A percentile compares a stretch with the other conserved stretches of the same genome.
These are phyloP conservation scores for Pogonophryne albipinna DNA, from an alignment of 2,797 vertebrate species.

Conservation along the genomic window DNA sequence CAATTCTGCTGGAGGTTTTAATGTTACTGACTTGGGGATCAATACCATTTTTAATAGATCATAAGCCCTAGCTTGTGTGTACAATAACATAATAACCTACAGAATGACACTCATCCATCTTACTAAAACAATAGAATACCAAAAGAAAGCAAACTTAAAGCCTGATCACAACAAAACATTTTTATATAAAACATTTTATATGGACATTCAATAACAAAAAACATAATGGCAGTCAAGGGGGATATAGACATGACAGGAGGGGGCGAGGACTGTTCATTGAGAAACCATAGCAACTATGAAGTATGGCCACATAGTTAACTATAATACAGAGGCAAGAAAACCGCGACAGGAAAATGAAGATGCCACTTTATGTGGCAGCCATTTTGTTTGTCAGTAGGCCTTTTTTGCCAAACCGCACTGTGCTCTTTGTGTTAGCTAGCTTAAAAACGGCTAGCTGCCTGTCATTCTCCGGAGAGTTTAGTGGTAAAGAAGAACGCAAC, in stretches of 20 bases:
- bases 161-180: conserved; percentile 81
- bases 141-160: conserved; percentile 56
- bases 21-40: background rate
- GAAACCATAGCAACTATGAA: conserved; percentile 81
- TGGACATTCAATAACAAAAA: conserved; percentile 89
- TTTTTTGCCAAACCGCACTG: conserved; percentile 69
- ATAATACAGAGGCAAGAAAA: conserved; percentile 79
- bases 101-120: conserved; percentile 1
- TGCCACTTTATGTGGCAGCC: conserved; percentile 57
- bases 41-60: background rate
- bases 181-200: conserved; percentile 88
- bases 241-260: conserved; percentile 72
- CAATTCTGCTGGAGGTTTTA: background rate
- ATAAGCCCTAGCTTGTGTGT: background rate
- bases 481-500: conserved; percentile 70
- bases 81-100: conserved; percentile 10
- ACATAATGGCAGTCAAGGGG: conserved; percentile 84
- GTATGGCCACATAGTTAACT: conserved; percentile 74
- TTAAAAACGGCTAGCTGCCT: conserved; percentile 65
- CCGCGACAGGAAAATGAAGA: conserved; percentile 66
- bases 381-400: conserved; percentile 62
- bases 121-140: conserved; percentile 11
- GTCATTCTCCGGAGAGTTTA: conserved; percentile 54
- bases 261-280: conserved; percentile 69
- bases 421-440: conserved; percentile 69